Percentiles rank a stretch among this genome's conserved stretches.
These are phyloP conservation scores for Miichthys miiuy DNA, from an alignment of 2,797 vertebrate species.

Conservation along the genomic window DNA sequence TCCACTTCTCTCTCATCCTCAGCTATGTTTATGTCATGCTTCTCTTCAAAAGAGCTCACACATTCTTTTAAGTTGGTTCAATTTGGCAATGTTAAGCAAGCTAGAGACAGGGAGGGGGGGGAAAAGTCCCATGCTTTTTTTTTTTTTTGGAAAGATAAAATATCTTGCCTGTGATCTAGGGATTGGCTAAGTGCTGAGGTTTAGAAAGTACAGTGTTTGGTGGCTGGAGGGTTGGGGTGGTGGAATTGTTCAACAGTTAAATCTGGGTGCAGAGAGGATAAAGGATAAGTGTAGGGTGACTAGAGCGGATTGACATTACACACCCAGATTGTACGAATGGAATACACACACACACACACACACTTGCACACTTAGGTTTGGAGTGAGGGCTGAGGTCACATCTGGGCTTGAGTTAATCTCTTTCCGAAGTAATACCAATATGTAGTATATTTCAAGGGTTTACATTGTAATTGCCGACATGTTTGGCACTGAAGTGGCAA, in stretches of 20 bases:
- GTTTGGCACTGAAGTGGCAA: conserved; percentile 50
- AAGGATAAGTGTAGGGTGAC: conserved; percentile 77
- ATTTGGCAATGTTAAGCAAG: conserved; percentile 63
- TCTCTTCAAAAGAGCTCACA: conserved; percentile 65
- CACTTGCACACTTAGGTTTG: conserved; percentile 25
- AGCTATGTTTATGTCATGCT: conserved; percentile 73
- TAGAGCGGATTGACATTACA: conserved; percentile 73
- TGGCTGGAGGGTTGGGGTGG: background rate
- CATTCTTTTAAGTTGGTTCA: conserved; percentile 66
- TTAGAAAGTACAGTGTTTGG: conserved; percentile 28
- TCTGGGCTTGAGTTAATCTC: conserved; percentile 67
- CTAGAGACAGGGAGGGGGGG: conserved; percentile 12
- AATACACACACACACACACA: conserved; percentile 19
- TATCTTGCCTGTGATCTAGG: conserved; percentile 53
- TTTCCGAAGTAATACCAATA: conserved; percentile 45
- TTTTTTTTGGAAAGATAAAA: conserved; percentile 52
- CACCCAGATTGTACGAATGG: conserved; percentile 53
- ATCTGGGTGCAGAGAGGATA: conserved; percentile 70
- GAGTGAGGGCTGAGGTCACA: conserved; percentile 52
- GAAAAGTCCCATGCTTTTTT: conserved; percentile 8
- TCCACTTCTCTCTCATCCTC: conserved; percentile 55
- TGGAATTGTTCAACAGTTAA: conserved; percentile 51
- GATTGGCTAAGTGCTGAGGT: conserved; percentile 47
- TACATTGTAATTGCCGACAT: conserved; percentile 46
- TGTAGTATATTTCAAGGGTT: conserved; percentile 58